A percentile compares a stretch with the other conserved stretches of the same genome.
Conservation (phyloP, 2,888 invertebrate species). For the Catocala sponsa region DNA sequence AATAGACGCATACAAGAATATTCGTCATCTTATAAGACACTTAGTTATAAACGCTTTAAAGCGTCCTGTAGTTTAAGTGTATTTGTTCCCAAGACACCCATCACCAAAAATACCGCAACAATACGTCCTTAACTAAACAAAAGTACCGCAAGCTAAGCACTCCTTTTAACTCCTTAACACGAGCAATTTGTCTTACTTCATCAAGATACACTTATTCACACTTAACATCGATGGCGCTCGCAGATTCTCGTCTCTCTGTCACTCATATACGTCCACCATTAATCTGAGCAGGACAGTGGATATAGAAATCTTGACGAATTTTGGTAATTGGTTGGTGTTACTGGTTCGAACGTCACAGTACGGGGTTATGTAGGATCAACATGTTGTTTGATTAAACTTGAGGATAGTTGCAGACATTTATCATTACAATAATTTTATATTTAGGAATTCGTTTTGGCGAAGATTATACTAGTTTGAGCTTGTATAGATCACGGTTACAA, state of each 20-base stretch:
- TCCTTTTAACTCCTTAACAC: slow-evolving; percentile 24
- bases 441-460: too few relatives aligned
- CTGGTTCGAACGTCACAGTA: slow-evolving; percentile 34
- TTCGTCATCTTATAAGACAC: too few relatives aligned
- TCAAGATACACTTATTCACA: slow-evolving; percentile 33
- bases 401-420: slow-evolving; percentile 3
- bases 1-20: too few relatives aligned
- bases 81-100: too few relatives aligned
- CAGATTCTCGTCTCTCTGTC: slow-evolving; percentile 22
- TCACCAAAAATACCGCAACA: slow-evolving; percentile 2
- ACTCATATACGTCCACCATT: slow-evolving; percentile 11
- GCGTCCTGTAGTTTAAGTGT: background rate
- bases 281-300: slow-evolving; percentile 25
- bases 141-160: slow-evolving; percentile 17
- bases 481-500: too few relatives aligned
- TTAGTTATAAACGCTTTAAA: too few relatives aligned
- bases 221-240: slow-evolving; percentile 16
- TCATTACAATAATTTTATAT: too few relatives aligned
- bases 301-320: slow-evolving; percentile 49
- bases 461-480: too few relatives aligned
- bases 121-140: slow-evolving; percentile 19
- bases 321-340: slow-evolving; percentile 46
- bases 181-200: slow-evolving; percentile 41
- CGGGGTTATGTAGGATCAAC: slow-evolving; percentile 27
- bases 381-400: slow-evolving; percentile 11